Conservation (phyloP, 2,888 invertebrate genomes). For the Nezara viridula region DNA sequence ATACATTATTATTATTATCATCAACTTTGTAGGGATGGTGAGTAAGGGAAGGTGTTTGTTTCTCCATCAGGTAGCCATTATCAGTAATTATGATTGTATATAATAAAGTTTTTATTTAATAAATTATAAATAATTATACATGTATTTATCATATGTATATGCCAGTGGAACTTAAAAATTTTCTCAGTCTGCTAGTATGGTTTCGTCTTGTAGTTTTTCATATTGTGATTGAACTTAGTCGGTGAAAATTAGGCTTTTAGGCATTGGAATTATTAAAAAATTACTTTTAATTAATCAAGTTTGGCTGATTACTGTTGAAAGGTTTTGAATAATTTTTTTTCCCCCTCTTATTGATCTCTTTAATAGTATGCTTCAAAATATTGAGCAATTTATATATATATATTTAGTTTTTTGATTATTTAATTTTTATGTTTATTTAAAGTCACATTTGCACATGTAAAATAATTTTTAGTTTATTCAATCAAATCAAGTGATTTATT, state of each 20-base stretch:
- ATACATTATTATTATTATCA: background rate
- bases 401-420: background rate
- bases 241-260: conserved; percentile 11
- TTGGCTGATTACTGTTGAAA: background rate
- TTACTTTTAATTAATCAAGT: background rate
- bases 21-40: background rate
- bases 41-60: background rate
- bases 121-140: conserved; percentile 6
- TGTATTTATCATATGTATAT: background rate
- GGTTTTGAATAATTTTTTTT: background rate
- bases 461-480: background rate
- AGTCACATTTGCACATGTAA: background rate
- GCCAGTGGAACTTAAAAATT: background rate
- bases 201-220: conserved; percentile 27
- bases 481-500: background rate
- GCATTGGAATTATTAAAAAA: background rate
- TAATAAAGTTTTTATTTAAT: background rate
- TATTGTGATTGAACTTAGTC: background rate
- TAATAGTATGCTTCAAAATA: background rate
- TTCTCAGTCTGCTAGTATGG: background rate
- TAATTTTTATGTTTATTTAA: background rate
- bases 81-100: conserved; percentile 33
- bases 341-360: conserved; percentile 1
- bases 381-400: background rate
- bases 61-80: background rate